Base-by-base conservation (phyloP, 1,140 invertebrate genomes). In the Grapholita molesta region DNA sequence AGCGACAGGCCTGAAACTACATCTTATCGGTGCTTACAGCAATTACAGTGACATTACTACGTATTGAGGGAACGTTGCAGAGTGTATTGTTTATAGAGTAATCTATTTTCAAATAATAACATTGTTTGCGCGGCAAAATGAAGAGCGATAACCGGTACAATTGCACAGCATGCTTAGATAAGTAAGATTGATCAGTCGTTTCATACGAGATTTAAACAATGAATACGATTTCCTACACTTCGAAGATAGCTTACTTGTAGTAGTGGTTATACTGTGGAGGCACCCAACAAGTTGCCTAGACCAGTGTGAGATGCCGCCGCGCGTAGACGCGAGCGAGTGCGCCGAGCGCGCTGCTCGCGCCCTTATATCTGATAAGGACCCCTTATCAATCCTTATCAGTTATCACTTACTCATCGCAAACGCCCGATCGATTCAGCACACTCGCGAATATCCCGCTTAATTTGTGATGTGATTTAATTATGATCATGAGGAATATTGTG, bases 351-450 rank as follows among this genome's bases (percentile, higher is more conserved):
- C 79, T 72, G 52, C 67, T 30, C 67, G 64, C 70, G 72, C 66
- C 66, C 32, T 35, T 64, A 30, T 76, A 78, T 81, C 77, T 71
- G n/a, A n/a, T n/a, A n/a, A n/a, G n/a, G n/a, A n/a, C n/a, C n/a
- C 71, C 12, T 28, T 84, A 86, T 86, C 83, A 80, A 18, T 8
- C 73, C 75, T 90, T 90, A 90, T 90, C 86, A 87, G 79, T 91
- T 89, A 91, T 91, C 87, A 86, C 30, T 80, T 79, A 79, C 80
- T 75, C 87, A 88, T 89, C 88, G 88, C 88, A 77, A 89, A 88
- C 84, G 85, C 68, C 73, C 72, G 78, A 76, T 87, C 82, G 78
- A 84, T 80, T 79, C 78, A 80, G 38, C 69, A 74, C 75, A 77
- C 83, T 79, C 82, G 88, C 86, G 77, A 85, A 86, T 81, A 80